Evolutionary conservation across 2,113 vertebrate species (phyloP), one percentile per base, ranked within the genome.

Genomic region (Dissostichus mawsoni): DNA sequence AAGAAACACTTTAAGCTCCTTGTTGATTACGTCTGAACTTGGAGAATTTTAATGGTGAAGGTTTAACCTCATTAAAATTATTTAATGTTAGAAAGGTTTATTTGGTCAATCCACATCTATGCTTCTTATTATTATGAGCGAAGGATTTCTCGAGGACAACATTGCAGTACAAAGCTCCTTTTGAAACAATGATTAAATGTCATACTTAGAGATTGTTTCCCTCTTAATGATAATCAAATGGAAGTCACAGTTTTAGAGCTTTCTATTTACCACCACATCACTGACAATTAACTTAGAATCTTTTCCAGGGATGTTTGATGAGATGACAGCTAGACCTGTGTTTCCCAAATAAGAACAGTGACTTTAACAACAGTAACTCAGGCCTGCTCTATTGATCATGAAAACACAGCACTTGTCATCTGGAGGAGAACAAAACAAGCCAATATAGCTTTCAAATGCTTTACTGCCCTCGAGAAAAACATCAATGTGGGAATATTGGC

Each of bases 381-480:
- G 66, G 70, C 59, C 87, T 74, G 77, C 81, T 48, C 67, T 89
- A 94, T 93, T 89, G 89, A 92, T 90, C 88, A 77, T n/a, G 33
- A 86, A 85, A 82, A 90, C 87, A 86, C 82, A 69, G 86, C 87
- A 86, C 92, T 84, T 74, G 82, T 95, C 92, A 92, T 86, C 63
- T 29, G 68, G 76, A 88, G 58, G 75, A 83, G 86, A 91, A 91
- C 85, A 90, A 92, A 92, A 87, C 83, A 90, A 92, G 90, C 89
- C 89, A 76, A 93, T 90, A 91, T 25, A 76, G 80, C 89, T 82
- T 87, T 74, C 73, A 81, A 77, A 90, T 93, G 92, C 79, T 95
- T 95, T 93, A 94, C 92, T 86, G 86, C 91, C 89, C 88, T 85
- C 89, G 86, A 76, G 82, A 90, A 41, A 84, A 83, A 92, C 91